A percentile compares a stretch with the other conserved stretches of the same genome.
phyloP scores from a whole-genome alignment of 2,113 vertebrate genomes.

The Callaeas wilsoni region DNA sequence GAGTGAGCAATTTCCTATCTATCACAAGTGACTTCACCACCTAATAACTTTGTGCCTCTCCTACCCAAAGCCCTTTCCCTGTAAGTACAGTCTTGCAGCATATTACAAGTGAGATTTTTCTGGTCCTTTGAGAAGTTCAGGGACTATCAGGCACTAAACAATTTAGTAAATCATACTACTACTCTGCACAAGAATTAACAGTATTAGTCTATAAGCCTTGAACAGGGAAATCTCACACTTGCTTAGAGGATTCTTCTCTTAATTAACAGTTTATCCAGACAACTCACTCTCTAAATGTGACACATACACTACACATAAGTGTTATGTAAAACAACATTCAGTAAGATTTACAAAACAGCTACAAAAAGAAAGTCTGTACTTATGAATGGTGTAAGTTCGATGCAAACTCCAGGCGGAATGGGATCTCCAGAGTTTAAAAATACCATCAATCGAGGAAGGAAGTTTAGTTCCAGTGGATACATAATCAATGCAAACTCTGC shows the following conservation, averaged over 20 bases:
- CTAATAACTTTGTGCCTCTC: neutral
- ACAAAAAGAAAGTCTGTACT: neutral
- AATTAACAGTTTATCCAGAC: neutral
- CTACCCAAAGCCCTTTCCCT: neutral
- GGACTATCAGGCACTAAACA: neutral
- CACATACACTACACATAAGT: neutral
- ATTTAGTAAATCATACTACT: neutral
- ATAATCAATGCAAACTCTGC: neutral
- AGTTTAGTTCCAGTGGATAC: neutral
- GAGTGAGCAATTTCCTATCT: neutral
- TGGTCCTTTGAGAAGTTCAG: neutral
- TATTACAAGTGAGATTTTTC: neutral
- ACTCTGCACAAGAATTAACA: neutral
- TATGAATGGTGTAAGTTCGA: neutral
- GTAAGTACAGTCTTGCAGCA: neutral
- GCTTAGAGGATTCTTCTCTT: neutral
- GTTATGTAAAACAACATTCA: neutral
- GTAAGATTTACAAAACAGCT: neutral
- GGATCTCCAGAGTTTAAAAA: conserved; percentile 1
- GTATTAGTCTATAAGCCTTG: neutral
- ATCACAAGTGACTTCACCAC: neutral
- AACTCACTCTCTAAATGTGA: neutral
- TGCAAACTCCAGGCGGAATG: neutral
- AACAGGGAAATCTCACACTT: neutral
- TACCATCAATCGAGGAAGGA: neutral